Percentiles rank a stretch among this genome's conserved stretches.
phyloP scores from a whole-genome alignment of 2,113 vertebrate genomes.

The Clarias gariepinus region DNA sequence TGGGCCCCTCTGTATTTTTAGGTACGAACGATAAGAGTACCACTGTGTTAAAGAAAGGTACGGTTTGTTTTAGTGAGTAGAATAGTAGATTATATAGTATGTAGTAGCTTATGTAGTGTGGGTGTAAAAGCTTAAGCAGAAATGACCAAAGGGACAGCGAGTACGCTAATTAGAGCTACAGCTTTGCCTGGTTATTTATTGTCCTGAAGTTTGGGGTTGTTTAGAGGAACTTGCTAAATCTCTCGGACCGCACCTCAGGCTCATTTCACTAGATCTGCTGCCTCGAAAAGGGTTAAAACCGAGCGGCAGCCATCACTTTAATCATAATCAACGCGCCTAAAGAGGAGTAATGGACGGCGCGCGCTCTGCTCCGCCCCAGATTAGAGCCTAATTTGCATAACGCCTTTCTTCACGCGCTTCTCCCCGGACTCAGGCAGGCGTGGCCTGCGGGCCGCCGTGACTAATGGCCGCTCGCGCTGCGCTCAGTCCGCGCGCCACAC shows the following conservation, averaged over 20 bases:
- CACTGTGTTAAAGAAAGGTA: neutral
- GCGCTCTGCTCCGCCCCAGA: constrained; percentile 71
- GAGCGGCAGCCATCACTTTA: constrained; percentile 78
- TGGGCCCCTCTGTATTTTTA: neutral
- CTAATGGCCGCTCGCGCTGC: constrained; percentile 71
- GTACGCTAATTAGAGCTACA: neutral
- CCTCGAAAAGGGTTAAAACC: constrained; percentile 66
- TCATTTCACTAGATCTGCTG: constrained; percentile 1
- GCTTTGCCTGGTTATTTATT: constrained; percentile 25
- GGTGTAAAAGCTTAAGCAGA: neutral
- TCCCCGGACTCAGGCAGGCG: constrained; percentile 72
- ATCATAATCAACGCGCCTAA: constrained; percentile 81
- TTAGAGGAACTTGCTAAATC: constrained; percentile 14
- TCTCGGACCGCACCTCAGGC: constrained; percentile 8
- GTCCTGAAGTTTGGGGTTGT: constrained; percentile 34
- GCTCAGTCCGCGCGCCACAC: constrained; percentile 49
- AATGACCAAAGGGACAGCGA: neutral
- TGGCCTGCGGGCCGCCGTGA: constrained; percentile 73
- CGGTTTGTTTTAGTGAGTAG: neutral
- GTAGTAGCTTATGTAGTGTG: neutral
- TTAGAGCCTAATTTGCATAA: constrained; percentile 79
- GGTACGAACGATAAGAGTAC: neutral
- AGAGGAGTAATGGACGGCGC: constrained; percentile 80
- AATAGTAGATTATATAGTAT: neutral
- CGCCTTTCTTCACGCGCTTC: constrained; percentile 69